phyloP scores from a whole-genome alignment of 2,888 invertebrate genomes.

The Pilophorus perplexus region DNA sequence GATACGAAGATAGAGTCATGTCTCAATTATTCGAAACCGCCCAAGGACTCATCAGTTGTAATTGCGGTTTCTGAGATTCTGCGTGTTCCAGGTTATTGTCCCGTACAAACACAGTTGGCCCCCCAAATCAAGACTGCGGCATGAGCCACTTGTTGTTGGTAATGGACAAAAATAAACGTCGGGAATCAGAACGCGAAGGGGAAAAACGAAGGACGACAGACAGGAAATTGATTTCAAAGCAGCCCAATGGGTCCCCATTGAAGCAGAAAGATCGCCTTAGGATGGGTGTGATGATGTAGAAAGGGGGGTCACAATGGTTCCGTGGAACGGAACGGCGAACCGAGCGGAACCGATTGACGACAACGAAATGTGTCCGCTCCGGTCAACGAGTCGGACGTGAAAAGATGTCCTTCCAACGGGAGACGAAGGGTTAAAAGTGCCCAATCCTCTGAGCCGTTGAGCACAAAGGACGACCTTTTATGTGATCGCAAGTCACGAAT shows the following conservation, averaged over 20 bases:
- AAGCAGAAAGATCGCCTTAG: neutral
- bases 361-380: neutral
- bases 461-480: too few species aligned
- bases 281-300: neutral
- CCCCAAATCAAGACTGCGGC: too few species aligned
- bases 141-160: conserved; percentile 14
- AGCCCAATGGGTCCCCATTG: conserved; percentile 1
- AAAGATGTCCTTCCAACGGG: conserved; percentile 15
- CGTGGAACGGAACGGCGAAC: neutral
- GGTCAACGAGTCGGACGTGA: conserved; percentile 1
- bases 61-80: too few species aligned
- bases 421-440: too few species aligned
- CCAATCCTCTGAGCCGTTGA: too few species aligned
- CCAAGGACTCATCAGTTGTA: too few species aligned
- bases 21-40: too few species aligned
- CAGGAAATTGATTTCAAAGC: conserved; percentile 17
- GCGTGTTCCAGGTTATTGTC: too few species aligned
- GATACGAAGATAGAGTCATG: neutral
- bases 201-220: too few species aligned
- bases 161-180: neutral
- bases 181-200: neutral
- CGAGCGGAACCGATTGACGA: conserved; percentile 8
- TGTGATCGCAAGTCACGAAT: too few species aligned
- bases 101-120: too few species aligned
- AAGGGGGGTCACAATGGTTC: neutral